Evolutionary conservation across 2,797 vertebrate species (phyloP).

Genomic region (Channallabes apus): DNA sequence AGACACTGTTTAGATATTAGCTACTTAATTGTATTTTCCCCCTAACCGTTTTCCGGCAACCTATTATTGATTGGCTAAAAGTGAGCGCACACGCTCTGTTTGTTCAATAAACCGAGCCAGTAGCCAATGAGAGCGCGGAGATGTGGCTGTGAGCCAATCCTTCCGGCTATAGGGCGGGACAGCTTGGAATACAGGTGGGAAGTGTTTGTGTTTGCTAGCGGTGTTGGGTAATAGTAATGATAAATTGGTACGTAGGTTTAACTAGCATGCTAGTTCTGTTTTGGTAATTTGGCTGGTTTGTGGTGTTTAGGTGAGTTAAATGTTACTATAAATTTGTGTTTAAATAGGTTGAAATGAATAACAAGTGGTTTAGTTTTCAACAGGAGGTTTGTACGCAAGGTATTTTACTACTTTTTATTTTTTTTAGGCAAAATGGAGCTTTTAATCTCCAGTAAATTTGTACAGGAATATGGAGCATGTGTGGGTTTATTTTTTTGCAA

Average conservation of each 20-base stretch:
- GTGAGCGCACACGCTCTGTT: background rate
- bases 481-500: background rate
- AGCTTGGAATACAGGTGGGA: background rate
- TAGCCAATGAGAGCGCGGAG: background rate
- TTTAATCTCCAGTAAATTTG: too few species aligned
- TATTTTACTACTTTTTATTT: background rate
- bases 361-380: too few species aligned
- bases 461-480: too few species aligned
- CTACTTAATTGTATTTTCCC: background rate
- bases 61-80: background rate
- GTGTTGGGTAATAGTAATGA: background rate
- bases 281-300: background rate
- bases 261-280: constrained; percentile 19
- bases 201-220: background rate
- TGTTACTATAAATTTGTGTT: background rate
- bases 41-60: background rate
- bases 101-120: fast-evolving
- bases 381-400: background rate
- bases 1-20: constrained; percentile 9
- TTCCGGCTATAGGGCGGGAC: background rate
- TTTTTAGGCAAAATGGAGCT: background rate
- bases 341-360: background rate
- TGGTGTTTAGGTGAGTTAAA: background rate
- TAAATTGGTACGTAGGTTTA: background rate
- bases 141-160: background rate